A percentile compares a stretch with the other conserved stretches of the same genome.
These are phyloP conservation scores for Tokudaia muenninki DNA, from an alignment of 2,797 vertebrate genomes.

Conservation along the genomic window DNA sequence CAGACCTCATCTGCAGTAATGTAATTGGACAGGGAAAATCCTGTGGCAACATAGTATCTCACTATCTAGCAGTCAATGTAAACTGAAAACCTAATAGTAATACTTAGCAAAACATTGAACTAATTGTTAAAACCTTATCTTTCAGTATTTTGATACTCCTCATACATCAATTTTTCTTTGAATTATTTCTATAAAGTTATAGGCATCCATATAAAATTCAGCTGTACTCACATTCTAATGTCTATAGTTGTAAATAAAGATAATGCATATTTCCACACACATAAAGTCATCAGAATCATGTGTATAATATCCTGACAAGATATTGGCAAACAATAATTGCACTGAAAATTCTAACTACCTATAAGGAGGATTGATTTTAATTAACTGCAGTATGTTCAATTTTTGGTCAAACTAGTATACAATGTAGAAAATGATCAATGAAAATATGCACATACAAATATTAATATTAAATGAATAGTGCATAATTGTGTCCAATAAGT, in stretches of 20 bases:
- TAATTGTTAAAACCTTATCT: not conserved
- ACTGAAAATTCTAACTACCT: not conserved
- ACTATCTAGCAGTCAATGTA: not conserved
- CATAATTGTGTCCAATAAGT: not conserved
- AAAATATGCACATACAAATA: constrained; percentile 9
- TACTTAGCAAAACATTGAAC: not conserved
- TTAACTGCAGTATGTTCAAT: not conserved
- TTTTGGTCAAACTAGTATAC: constrained; percentile 58
- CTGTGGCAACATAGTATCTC: not conserved
- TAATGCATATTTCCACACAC: not conserved
- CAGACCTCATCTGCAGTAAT: no score
- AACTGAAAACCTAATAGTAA: not conserved
- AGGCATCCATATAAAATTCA: not conserved
- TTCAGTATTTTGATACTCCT: not conserved
- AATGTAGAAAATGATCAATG: not conserved
- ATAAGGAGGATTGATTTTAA: not conserved
- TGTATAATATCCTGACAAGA: not conserved
- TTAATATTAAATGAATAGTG: not conserved
- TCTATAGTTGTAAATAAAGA: not conserved
- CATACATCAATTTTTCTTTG: not conserved
- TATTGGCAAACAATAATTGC: no score
- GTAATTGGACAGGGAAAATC: no score
- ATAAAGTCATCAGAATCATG: not conserved
- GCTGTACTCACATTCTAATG: not conserved
- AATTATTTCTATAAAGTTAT: not conserved